Evolutionary conservation across 2,888 invertebrate species (phyloP), one percentile per base, ranked within the genome.

Genomic region (Microchrysa polita): DNA sequence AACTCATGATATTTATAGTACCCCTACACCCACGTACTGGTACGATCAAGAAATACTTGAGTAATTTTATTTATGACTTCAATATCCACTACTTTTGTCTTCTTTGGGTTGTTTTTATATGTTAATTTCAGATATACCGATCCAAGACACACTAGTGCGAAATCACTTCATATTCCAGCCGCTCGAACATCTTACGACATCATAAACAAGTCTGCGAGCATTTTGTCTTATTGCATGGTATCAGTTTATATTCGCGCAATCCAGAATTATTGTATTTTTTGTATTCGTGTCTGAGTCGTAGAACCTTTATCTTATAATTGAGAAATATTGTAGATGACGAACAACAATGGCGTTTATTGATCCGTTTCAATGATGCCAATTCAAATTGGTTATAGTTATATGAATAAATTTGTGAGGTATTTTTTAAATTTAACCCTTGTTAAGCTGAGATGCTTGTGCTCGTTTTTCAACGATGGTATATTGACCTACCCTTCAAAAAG

Each of bases 51-150:
- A 48, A 40, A 34, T 42, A 65, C 65, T 65, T 65, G 22, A 44
- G 34, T 18, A 14, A 65, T 65, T n/a, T n/a, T 65, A 65, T 65
- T 65, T 65, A 65, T 23, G 65, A 48, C 48, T 65, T 65, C 65
- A 65, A 65, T 65, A 44, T 65, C 48, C n/a, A n/a, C 44, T 48
- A 65, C 44, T 65, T 44, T 20, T 48, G 40, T 61, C 12, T 27
- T 40, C 61, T 40, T 16, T 61, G 42, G 34, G 40, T 40, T 10
- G 48, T 44, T 34, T 34, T n/a, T n/a, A n/a, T 27, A 48, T 18
- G 44, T 48, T 48, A 34, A 63, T 63, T 18, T 9, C 40, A 12
- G 7, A 27, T 61, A 16, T 9, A 16, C 16, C 61, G 16, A 59
- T 23, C 59, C 12, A 18, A 55, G 55, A 14, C 22, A 59, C 7